These are phyloP conservation scores for Meloe dianella DNA, from an alignment of 2,888 invertebrate species.

Conservation along the genomic window DNA sequence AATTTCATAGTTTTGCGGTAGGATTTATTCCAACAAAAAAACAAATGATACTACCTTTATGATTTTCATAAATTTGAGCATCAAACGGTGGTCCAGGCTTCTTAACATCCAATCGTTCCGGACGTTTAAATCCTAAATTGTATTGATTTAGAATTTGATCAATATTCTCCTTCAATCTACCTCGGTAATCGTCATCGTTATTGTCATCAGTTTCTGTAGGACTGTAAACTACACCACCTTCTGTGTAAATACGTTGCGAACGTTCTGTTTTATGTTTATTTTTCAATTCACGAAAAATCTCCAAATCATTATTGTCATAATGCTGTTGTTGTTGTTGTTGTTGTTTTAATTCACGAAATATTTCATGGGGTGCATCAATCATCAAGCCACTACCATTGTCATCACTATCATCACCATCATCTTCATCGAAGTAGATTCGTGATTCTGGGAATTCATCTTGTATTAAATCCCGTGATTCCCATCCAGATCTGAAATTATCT, in stretches of 20 bases:
- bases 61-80: too few species aligned
- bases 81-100: constrained; percentile 90
- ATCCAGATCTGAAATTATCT: constrained; percentile 58
- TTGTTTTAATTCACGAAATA: constrained; percentile 31
- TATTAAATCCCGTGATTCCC: constrained; percentile 54
- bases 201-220: constrained; percentile 46
- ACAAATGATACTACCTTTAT: background rate
- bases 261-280: constrained; percentile 37
- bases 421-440: constrained; percentile 65
- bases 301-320: constrained; percentile 34
- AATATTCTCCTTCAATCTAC: too few species aligned
- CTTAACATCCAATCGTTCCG: constrained; percentile 90
- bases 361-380: constrained; percentile 29
- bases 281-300: constrained; percentile 50
- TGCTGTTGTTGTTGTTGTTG: constrained; percentile 30
- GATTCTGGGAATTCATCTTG: constrained; percentile 59
- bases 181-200: constrained; percentile 45
- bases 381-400: constrained; percentile 52
- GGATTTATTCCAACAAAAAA: too few species aligned
- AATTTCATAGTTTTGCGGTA: background rate
- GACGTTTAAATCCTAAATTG: constrained; percentile 82
- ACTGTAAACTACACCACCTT: constrained; percentile 67
- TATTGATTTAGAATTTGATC: constrained; percentile 67
- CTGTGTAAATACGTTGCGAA: constrained; percentile 63
- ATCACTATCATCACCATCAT: constrained; percentile 37